Percentiles rank a stretch among this genome's conserved stretches.
Evolutionary conservation across 1,140 invertebrate genomes (phyloP).

Genomic region (Zaprionus lachaisei): DNA sequence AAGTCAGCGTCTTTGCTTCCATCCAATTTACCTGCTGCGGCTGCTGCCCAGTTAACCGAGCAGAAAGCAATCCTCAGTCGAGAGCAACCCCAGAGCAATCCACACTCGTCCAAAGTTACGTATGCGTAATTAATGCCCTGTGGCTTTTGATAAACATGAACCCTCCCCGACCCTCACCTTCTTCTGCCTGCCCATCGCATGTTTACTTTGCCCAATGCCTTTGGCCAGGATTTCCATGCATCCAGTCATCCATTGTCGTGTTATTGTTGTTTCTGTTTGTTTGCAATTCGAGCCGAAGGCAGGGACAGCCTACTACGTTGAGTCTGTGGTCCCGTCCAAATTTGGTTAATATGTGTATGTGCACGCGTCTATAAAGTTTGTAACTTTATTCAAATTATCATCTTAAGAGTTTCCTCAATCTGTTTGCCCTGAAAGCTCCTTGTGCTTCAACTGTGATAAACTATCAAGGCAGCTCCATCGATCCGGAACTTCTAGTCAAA

Average conservation of each 20-base stretch:
- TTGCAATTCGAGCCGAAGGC: constrained; percentile 4
- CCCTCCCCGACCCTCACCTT: background rate
- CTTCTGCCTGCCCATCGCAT: constrained; percentile 1
- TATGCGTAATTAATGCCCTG: constrained; percentile 73
- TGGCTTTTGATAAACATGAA: constrained; percentile 62
- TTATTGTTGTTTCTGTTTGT: constrained; percentile 45
- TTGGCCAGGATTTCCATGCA: constrained; percentile 45
- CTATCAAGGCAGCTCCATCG: background rate
- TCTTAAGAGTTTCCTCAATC: constrained; percentile 47
- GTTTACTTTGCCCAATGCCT: constrained; percentile 37
- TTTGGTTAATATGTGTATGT: constrained; percentile 45
- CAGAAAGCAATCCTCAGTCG: constrained; percentile 11
- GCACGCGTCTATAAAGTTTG: constrained; percentile 44
- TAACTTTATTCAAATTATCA: constrained; percentile 65
- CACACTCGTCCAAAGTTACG: constrained; percentile 48
- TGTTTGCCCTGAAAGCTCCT: constrained; percentile 34
- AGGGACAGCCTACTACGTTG: background rate
- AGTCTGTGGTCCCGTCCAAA: constrained; percentile 22
- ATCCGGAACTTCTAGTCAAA: background rate
- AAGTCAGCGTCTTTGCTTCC: constrained; percentile 51
- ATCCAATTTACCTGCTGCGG: constrained; percentile 41
- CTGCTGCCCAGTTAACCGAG: constrained; percentile 44
- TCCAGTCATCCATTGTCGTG: constrained; percentile 30
- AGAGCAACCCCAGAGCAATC: constrained; percentile 1
- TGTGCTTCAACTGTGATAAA: background rate